Evolutionary conservation across 1,140 invertebrate genomes (phyloP).

Genomic region (Anastrepha ludens): DNA sequence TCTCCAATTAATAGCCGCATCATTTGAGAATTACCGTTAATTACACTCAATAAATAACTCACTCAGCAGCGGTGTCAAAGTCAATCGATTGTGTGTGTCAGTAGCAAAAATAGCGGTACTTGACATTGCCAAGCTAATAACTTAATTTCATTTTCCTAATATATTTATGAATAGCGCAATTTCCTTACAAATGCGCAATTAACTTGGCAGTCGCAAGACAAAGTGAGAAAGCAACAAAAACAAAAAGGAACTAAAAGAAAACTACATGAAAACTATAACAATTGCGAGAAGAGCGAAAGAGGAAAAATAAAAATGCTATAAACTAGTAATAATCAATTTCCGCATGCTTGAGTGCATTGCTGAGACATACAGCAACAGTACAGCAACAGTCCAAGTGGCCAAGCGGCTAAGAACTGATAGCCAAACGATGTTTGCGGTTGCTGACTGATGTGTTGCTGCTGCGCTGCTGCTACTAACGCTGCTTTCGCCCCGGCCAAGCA

Average conservation of each 20-base stretch:
- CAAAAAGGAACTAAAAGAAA: not conserved
- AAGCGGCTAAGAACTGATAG: not conserved
- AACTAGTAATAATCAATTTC: conserved; percentile 49
- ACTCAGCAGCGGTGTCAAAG: not conserved
- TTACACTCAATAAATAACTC: conserved; percentile 31
- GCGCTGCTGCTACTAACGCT: too few relatives aligned
- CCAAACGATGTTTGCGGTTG: conserved; percentile 1
- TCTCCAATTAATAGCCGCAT: not conserved
- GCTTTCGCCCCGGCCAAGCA: not conserved
- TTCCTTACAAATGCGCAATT: conserved; percentile 27
- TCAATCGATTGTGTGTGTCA: not conserved
- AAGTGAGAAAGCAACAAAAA: not conserved
- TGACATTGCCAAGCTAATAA: conserved; percentile 27
- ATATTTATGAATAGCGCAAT: conserved; percentile 17
- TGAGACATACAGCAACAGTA: not conserved
- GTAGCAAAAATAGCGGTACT: conserved; percentile 5
- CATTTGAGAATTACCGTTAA: not conserved
- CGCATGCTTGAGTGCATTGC: conserved; percentile 4
- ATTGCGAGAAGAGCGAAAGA: not conserved
- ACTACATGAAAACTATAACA: not conserved
- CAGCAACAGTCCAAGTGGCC: not conserved
- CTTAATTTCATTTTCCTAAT: conserved; percentile 37
- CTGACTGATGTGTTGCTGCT: not conserved
- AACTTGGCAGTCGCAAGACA: not conserved
- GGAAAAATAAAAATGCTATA: not conserved